Percentiles rank a stretch among this genome's conserved stretches.
These are phyloP conservation scores for Dasypolia templi DNA, from an alignment of 2,888 invertebrate species.

Conservation along the genomic window DNA sequence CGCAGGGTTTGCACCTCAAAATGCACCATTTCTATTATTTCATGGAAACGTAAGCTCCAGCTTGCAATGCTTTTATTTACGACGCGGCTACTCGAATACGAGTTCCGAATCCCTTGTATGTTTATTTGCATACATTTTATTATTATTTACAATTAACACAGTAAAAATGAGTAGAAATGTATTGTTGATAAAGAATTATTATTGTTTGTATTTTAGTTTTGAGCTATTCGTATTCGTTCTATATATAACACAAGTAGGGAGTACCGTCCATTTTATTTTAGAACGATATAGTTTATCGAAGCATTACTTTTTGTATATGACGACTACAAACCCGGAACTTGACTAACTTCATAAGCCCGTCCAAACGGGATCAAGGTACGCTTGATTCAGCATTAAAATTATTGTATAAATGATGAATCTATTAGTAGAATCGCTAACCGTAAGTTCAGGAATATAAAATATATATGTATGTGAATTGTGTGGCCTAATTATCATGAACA, in stretches of 20 bases:
- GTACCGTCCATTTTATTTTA: slow-evolving; percentile 69
- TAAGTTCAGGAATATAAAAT: slow-evolving; percentile 44
- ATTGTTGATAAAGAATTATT: slow-evolving; percentile 57
- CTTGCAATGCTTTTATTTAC: slow-evolving; percentile 58
- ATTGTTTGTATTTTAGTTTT: slow-evolving; percentile 64
- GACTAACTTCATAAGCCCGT: slow-evolving; percentile 70
- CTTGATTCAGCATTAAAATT: slow-evolving; percentile 57
- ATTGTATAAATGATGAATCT: slow-evolving; percentile 51
- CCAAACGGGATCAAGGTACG: slow-evolving; percentile 67
- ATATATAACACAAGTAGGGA: slow-evolving; percentile 56
- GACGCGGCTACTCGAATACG: slow-evolving; percentile 44
- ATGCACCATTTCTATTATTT: slow-evolving; percentile 37
- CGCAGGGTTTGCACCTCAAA: slow-evolving; percentile 47
- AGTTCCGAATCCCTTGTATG: slow-evolving; percentile 52
- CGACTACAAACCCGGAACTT: slow-evolving; percentile 53
- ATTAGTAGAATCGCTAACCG: slow-evolving; percentile 31
- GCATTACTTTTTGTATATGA: slow-evolving; percentile 51
- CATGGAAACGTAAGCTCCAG: slow-evolving; percentile 40
- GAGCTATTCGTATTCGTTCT: slow-evolving; percentile 56
- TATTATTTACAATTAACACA: slow-evolving; percentile 54
- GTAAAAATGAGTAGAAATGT: slow-evolving; percentile 48
- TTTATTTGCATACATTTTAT: slow-evolving; percentile 52
- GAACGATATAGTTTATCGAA: slow-evolving; percentile 58
- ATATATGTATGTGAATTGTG: slow-evolving; percentile 35
- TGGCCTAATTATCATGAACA: slow-evolving; percentile 73